Base-by-base conservation (phyloP, 2,113 vertebrate species). In the Pelobates fuscus region DNA sequence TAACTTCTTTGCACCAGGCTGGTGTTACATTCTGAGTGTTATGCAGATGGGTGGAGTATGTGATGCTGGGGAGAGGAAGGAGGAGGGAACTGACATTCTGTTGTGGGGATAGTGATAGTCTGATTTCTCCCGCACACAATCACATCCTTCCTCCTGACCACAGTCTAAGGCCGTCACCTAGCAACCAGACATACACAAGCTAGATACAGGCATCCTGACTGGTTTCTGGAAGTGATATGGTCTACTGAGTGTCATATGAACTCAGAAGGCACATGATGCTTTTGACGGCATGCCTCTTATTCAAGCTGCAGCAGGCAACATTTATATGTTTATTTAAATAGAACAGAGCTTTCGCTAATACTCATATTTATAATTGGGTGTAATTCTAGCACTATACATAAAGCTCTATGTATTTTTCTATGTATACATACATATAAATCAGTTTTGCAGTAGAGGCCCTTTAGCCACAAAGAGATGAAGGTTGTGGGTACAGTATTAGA, bases 151-250 rank as follows among this genome's bases (percentile, higher is more conserved):
- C 60, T 55, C 10, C 44, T 37, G 26, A 73, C 60, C 70, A 41
- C 60, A 64, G 70, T 64, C 60, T 73, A 27, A 15, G 29, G 26
- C 2, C 8, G 27, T 73, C 49, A 25, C 70, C 60, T 73, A 41
- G 70, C 21, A 55, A 73, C 70, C 70, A 73, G 70, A 73, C 70
- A 73, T 20, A 73, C 60, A 72, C 58, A 54, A 2, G 17, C 1
- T 54, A 73, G 37, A 44, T 64, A 64, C 60, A 63, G 44, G 37
- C 26, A 5, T 27, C 17, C 43, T 29, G 57, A 23, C 21, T 63
- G 60, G 60, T 14, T 60, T 15, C 8, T 27, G 43, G n/a, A n/a
- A n/a, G n/a, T 72, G 44, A 73, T 20, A 41, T 8, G 14, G 21
- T 18, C 21, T 12, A 15, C 20, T 24, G 26, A 4, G n/a, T 8